These are phyloP conservation scores for Drosophila nigricruria DNA, from an alignment of 2,888 invertebrate genomes.

Conservation along the genomic window DNA sequence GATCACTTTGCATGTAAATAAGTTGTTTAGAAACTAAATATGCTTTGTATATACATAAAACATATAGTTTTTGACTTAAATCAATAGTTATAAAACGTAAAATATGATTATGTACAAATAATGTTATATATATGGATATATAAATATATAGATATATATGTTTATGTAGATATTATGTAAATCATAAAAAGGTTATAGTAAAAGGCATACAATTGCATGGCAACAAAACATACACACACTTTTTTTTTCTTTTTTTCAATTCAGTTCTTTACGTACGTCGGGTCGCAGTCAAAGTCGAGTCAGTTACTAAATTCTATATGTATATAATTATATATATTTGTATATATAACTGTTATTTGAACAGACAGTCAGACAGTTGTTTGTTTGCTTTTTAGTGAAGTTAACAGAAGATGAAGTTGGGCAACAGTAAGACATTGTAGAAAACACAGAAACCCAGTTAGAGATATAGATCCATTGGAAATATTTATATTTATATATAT, in stretches of 20 bases:
- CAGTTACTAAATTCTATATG: constrained; percentile 37
- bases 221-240: constrained; percentile 80
- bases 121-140: not conserved
- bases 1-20: not conserved
- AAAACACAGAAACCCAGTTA: constrained; percentile 32
- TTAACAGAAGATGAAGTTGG: constrained; percentile 3
- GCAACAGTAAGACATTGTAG: constrained; percentile 8
- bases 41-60: not conserved
- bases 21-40: not conserved
- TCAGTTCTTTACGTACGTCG: constrained; percentile 34
- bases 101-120: constrained; percentile 1
- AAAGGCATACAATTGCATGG: constrained; percentile 78
- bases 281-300: constrained; percentile 47
- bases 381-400: constrained; percentile 3
- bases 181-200: constrained; percentile 57
- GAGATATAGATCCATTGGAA: constrained; percentile 13
- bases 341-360: constrained; percentile 10
- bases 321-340: not conserved
- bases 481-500: constrained; percentile 3
- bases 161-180: constrained; percentile 22
- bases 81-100: not conserved
- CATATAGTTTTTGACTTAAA: not conserved
- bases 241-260: constrained; percentile 39
- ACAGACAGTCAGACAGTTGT: constrained; percentile 19
- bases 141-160: constrained; percentile 7